Percentiles rank a stretch among this genome's conserved stretches.
Evolutionary conservation across 2,113 vertebrate genomes (phyloP).

Genomic region (Ciconia boyciana): DNA sequence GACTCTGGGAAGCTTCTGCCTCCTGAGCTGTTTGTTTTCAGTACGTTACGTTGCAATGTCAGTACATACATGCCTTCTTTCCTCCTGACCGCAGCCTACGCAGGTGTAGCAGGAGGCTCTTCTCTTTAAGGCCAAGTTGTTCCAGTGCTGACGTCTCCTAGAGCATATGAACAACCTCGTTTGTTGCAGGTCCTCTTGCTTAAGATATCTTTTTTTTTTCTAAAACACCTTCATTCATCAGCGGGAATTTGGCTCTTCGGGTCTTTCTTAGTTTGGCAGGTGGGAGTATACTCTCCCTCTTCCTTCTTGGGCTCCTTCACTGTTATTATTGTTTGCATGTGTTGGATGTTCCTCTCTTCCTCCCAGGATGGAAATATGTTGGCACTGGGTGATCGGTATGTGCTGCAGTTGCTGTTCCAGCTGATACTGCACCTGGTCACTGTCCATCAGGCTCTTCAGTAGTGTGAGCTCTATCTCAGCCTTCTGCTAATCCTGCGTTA

Average conservation of each 20-base stretch:
- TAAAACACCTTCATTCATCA: neutral
- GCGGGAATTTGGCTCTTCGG: neutral
- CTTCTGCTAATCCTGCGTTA: neutral
- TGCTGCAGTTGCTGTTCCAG: conserved; percentile 31
- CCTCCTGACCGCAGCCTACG: neutral
- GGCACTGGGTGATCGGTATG: neutral
- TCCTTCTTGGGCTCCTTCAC: neutral
- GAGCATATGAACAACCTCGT: neutral
- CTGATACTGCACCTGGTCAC: conserved; percentile 38
- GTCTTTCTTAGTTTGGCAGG: neutral
- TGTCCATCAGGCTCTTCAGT: conserved; percentile 1
- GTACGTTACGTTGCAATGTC: rapidly evolving
- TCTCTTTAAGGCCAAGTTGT: neutral
- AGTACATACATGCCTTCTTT: neutral
- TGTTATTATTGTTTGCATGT: neutral
- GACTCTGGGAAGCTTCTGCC: neutral
- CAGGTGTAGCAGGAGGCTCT: neutral
- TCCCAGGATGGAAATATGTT: neutral
- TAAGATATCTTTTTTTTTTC: neutral
- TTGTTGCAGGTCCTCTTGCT: neutral
- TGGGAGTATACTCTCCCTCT: neutral
- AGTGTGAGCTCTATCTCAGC: neutral
- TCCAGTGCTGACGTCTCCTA: neutral
- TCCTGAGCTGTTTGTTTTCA: neutral
- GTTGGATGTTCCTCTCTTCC: neutral